Evolutionary conservation across 2,888 invertebrate genomes (phyloP), one percentile per base, ranked within the genome.

Genomic region (Drosophila limbata): DNA sequence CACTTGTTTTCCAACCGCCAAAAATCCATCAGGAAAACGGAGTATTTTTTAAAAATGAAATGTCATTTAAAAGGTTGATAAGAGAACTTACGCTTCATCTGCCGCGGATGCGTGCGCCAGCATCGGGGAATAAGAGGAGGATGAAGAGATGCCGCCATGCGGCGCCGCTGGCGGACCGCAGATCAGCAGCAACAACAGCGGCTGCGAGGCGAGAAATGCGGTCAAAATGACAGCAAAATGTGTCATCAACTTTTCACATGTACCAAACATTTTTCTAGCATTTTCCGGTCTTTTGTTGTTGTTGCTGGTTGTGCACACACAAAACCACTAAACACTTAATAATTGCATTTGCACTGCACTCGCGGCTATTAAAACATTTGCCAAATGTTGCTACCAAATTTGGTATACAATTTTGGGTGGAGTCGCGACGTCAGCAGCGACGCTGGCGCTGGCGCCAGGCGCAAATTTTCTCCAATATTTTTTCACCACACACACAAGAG

Each of bases 241-340:
- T 92, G 92, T 91, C 92, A 92, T 92, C 92, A 92, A 92, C 92
- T 92, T 92, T 88, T 90, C 90, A 87, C 91, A 89, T 85, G 88
- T 73, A 79, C 84, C 88, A 88, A 90, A 87, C 92, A 92, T 92
- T 91, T 91, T 92, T 89, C 91, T 92, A 89, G 91, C 92, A 92
- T 92, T 92, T 92, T 92, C 90, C 89, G 69, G 69, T 56, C 52
- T 40, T 74, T 84, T 65, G 57, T 71, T 74, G 57, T 71, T 74
- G 77, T 67, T 77, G 62, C 39, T 56, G 48, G 15, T 52, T 59
- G 45, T 61, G 52, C 45, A 56, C 63, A 44, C 59, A 25, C 37
- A 25, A 11, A 15, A 28, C 11, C 42, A 52, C 47, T 51, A 15
- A 53, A 40, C 64, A 65, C 42, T 61, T 63, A 40, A 60, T 48